These are phyloP conservation scores for Suillia variegata DNA, from an alignment of 2,888 invertebrate species.

Conservation along the genomic window DNA sequence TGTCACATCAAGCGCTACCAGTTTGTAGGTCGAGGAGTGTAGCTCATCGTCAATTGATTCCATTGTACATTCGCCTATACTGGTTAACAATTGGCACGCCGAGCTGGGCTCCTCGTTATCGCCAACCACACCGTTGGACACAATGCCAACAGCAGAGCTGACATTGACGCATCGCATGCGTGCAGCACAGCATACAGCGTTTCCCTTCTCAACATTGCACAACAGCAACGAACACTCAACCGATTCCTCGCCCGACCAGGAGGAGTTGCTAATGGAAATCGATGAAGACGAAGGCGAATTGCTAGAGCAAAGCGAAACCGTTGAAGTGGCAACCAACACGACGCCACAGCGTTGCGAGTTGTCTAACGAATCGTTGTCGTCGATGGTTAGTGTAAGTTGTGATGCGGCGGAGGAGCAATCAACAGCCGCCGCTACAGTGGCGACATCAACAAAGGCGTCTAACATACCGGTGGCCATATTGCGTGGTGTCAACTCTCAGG, in stretches of 20 bases:
- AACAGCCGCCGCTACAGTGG: not conserved
- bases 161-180: constrained; percentile 25
- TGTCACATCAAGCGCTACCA: constrained; percentile 56
- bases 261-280: constrained; percentile 6
- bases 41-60: constrained; percentile 53
- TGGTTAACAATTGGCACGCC: constrained; percentile 19
- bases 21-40: constrained; percentile 60
- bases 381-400: too few relatives aligned
- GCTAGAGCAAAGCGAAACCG: not conserved
- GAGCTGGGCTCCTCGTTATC: constrained; percentile 36
- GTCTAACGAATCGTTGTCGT: too few relatives aligned
- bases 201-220: constrained; percentile 28
- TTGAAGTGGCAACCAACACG: constrained; percentile 25
- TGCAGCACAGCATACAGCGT: constrained; percentile 10
- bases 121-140: constrained; percentile 48
- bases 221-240: constrained; percentile 22
- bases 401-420: not conserved
- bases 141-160: constrained; percentile 40
- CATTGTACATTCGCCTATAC: constrained; percentile 14
- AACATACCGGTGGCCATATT: constrained; percentile 33
- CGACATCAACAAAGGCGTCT: constrained; percentile 6
- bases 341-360: constrained; percentile 8
- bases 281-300: constrained; percentile 6
- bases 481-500: constrained; percentile 23
- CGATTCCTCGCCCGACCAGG: constrained; percentile 14